Evolutionary conservation across 1,140 invertebrate species (phyloP).

Genomic region (Eumaeus atala): DNA sequence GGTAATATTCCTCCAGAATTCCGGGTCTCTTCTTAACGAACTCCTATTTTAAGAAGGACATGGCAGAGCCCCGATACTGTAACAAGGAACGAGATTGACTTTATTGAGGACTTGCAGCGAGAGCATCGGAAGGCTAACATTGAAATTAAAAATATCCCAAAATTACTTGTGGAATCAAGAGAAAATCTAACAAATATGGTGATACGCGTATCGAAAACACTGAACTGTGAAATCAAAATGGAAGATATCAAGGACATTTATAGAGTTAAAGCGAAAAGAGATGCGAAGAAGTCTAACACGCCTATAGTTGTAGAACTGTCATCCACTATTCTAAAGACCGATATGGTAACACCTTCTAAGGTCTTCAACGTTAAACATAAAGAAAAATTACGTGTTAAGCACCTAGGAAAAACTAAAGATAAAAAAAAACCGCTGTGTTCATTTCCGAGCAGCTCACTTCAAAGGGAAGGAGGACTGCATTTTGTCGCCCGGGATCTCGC

Average conservation of each 20-base stretch:
- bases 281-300: not conserved
- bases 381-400: too few relatives aligned
- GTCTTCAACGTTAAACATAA: too few relatives aligned
- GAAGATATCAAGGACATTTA: conserved; percentile 4
- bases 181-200: conserved; percentile 23
- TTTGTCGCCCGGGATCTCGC: too few relatives aligned
- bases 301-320: not conserved
- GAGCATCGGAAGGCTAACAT: conserved; percentile 3
- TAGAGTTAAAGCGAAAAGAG: not conserved
- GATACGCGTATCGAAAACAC: not conserved
- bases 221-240: not conserved
- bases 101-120: conserved; percentile 6
- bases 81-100: too few relatives aligned
- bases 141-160: conserved; percentile 6
- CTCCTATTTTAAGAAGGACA: too few relatives aligned
- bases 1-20: too few relatives aligned
- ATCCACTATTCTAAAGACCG: not conserved
- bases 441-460: too few relatives aligned
- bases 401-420: too few relatives aligned
- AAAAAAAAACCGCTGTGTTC: too few relatives aligned
- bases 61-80: too few relatives aligned
- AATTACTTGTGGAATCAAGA: not conserved
- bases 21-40: too few relatives aligned
- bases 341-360: conserved; percentile 1
- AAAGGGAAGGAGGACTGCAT: too few relatives aligned